Evolutionary conservation across 2,888 invertebrate species (phyloP), one percentile per base, ranked within the genome.

Genomic region (Euplexia lucipara): DNA sequence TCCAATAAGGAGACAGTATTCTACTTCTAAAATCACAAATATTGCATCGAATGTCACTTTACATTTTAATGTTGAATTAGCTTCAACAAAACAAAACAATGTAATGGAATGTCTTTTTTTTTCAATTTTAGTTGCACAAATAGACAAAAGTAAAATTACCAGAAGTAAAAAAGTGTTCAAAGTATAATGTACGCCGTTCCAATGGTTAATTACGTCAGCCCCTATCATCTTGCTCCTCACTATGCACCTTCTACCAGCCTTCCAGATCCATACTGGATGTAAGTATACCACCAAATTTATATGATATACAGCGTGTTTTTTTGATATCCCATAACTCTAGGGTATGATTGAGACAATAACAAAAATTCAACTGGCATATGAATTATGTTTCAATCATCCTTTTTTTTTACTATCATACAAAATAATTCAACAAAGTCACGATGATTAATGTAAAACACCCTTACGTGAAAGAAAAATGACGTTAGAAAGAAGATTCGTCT

Each of bases 211-310:
- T 89, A 93, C 49, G 90, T 90, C 63, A 87, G 85, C 20, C 92
- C 94, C 0, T 95, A 94, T 65, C 76, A 95, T 63, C 70, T 91
- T 44, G 81, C 81, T 8, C 61, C 89, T 3, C 81, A 84, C 2
- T 94, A 89, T 64, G 87, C 86, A 26, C 71, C 88, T 7, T 48
- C 86, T 0, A 53, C 90, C 9, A 86, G 83, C 16, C 82, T 94
- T 1, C 59, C 89, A 3, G 93, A 94, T 32, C 86, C 92, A 0
- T 94, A 92, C 75, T 95, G 95, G 95, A 85, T 91, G 95, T 95
- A 89, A 94, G 95, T 94, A 89, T 83, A 58, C 16, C 9, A 35
- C 12, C 3, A 26, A 5, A 26, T 26, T 26, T 26, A 26, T n/a
- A n/a, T n/a, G n/a, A n/a, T n/a, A n/a, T n/a, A n/a, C n/a, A n/a